Percentiles rank a stretch among this genome's conserved stretches.
phyloP scores from a whole-genome alignment of 2,113 vertebrate species.

The Diglossa brunneiventris region DNA sequence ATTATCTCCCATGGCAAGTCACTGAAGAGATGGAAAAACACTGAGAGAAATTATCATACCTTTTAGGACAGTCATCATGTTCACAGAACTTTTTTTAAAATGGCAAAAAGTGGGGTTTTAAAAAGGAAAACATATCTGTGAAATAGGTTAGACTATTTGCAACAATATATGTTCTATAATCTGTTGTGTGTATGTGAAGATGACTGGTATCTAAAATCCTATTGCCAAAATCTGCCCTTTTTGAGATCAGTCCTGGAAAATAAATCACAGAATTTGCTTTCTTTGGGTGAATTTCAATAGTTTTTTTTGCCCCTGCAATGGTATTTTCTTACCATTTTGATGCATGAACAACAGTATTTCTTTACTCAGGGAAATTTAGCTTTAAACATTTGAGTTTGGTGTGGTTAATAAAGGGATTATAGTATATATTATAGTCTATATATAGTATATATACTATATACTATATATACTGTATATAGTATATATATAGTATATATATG shows the following conservation, averaged over 20 bases:
- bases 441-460: no score
- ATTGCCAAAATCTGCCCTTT: neutral
- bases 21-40: constrained; percentile 61
- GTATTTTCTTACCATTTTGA: neutral
- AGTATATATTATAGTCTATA: no score
- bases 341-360: neutral
- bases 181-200: neutral
- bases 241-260: neutral
- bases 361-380: neutral
- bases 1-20: constrained; percentile 44
- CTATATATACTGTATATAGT: no score
- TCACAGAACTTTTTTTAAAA: neutral
- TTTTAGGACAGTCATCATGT: neutral
- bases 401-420: neutral
- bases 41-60: constrained; percentile 27
- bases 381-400: neutral
- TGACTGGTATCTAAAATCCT: neutral
- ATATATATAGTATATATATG: no score
- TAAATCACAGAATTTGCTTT: neutral
- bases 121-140: neutral
- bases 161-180: neutral
- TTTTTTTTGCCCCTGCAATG: neutral
- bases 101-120: neutral
- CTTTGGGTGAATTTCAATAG: neutral
- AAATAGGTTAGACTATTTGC: neutral